These are phyloP conservation scores for Cyprinus carpio DNA, from an alignment of 2,113 vertebrate species.

Conservation along the genomic window DNA sequence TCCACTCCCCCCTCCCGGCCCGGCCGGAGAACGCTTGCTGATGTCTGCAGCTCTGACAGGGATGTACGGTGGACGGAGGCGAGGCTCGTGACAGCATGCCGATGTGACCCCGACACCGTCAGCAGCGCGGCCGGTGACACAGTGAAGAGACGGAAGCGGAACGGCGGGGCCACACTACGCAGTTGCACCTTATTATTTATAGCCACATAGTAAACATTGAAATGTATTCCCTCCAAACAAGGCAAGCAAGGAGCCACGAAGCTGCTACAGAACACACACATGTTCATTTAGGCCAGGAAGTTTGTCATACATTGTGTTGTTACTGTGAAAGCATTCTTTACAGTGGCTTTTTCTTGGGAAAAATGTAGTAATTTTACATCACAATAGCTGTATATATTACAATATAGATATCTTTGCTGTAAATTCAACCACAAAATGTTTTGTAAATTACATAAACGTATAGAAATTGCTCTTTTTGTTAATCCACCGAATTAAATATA, in stretches of 20 bases:
- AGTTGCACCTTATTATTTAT: conserved; percentile 42
- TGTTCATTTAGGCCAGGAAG: not conserved
- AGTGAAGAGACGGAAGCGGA: not conserved
- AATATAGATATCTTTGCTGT: not conserved
- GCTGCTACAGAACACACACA: not conserved
- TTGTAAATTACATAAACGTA: not conserved
- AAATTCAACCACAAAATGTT: not conserved
- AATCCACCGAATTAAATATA: not conserved
- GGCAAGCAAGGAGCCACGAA: not conserved
- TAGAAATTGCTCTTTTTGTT: not conserved
- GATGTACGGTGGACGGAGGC: not conserved
- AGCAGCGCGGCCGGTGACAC: not conserved
- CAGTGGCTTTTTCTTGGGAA: not conserved
- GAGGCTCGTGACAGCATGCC: conserved; percentile 53
- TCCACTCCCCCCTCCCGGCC: conserved; percentile 20
- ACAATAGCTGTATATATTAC: too few relatives aligned
- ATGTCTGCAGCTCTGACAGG: conserved; percentile 32
- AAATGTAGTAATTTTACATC: not conserved
- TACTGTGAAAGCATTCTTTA: not conserved
- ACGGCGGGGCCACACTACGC: not conserved
- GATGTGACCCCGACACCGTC: conserved; percentile 49
- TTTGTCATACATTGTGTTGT: not conserved
- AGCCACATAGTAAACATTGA: conserved; percentile 38
- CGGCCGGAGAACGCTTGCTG: conserved; percentile 8
- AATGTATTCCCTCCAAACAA: conserved; percentile 24